Percentiles rank a stretch among this genome's conserved stretches.
Conservation (phyloP, 2,888 invertebrate species). For the Orchesella flavescens region DNA sequence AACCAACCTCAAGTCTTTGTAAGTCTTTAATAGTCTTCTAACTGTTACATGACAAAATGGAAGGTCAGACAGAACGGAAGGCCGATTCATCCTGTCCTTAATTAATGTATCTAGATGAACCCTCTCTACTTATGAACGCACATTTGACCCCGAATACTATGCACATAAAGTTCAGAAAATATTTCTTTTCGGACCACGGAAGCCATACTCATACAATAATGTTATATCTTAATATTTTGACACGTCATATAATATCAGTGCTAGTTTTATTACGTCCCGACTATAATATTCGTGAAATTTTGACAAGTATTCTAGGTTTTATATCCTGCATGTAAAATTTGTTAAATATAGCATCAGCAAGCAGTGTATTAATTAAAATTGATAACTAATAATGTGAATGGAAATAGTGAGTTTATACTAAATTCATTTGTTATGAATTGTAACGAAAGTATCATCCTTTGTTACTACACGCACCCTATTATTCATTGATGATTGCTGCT, state of each 20-base stretch:
- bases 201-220: not conserved
- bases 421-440: not conserved
- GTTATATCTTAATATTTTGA: not conserved
- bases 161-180: not conserved
- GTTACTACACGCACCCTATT: no score
- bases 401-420: slow-evolving; percentile 39
- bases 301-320: slow-evolving; percentile 8
- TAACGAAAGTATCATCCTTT: no score
- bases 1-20: slow-evolving; percentile 17
- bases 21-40: no score
- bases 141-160: not conserved
- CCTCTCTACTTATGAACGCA: not conserved
- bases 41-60: not conserved
- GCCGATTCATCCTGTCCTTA: not conserved
- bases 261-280: slow-evolving; percentile 28
- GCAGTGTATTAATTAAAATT: slow-evolving; percentile 27
- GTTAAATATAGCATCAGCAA: slow-evolving; percentile 18
- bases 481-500: no score
- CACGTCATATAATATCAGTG: slow-evolving; percentile 19
- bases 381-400: slow-evolving; percentile 12
- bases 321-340: not conserved
- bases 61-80: not conserved
- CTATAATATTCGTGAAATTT: slow-evolving; percentile 38
- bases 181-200: not conserved
- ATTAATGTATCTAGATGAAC: not conserved